A percentile compares a stretch with the other conserved stretches of the same genome.
Conservation (phyloP, 2,797 vertebrate species). For the Brachyalestes nurse region DNA sequence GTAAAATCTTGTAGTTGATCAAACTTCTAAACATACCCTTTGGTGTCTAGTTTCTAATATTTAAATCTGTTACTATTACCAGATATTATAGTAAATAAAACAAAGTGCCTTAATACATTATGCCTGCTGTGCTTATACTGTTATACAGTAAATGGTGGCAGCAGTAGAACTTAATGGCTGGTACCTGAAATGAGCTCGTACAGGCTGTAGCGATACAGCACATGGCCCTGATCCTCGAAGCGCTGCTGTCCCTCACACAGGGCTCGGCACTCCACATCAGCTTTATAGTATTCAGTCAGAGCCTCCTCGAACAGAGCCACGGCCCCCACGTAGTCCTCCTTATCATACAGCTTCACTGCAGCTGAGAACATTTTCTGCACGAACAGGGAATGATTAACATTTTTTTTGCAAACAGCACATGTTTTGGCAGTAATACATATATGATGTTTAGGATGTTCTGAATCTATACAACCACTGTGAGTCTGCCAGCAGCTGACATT, state of each 20-base stretch:
- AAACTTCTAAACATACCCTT: no score
- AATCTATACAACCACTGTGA: not conserved
- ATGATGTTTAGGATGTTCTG: not conserved
- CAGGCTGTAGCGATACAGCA: conserved; percentile 86
- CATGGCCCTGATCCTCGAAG: conserved; percentile 86
- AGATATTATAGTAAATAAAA: not conserved
- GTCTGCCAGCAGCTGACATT: not conserved
- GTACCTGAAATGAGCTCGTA: conserved; percentile 92
- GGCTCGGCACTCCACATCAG: conserved; percentile 87
- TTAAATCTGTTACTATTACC: no score
- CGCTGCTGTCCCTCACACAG: conserved; percentile 90
- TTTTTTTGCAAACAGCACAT: not conserved
- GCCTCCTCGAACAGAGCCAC: conserved; percentile 86
- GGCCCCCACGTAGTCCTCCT: conserved; percentile 79
- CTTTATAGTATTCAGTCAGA: conserved; percentile 84
- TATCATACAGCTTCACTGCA: conserved; percentile 86
- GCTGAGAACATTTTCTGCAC: conserved; percentile 84
- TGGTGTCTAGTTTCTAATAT: no score
- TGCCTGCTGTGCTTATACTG: not conserved
- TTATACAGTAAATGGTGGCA: not conserved
- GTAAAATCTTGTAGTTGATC: no score
- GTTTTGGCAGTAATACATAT: not conserved
- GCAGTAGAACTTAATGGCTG: no score
- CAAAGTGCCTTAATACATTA: not conserved
- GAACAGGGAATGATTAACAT: conserved; percentile 8